Evolutionary conservation across 2,113 vertebrate genomes (phyloP), one percentile per base, ranked within the genome.

Genomic region (Peromyscus californicus): DNA sequence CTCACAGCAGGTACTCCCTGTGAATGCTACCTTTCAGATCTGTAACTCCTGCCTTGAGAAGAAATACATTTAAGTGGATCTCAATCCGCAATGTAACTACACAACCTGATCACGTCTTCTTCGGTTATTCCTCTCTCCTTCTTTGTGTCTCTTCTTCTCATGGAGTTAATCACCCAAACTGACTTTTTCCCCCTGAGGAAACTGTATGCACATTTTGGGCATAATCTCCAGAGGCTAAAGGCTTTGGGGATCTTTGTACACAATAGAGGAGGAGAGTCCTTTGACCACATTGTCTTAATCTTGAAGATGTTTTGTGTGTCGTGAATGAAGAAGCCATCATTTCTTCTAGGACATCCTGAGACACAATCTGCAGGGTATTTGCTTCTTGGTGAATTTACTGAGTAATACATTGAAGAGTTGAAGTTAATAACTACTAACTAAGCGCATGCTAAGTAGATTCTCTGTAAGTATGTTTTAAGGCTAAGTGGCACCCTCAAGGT

Each of bases 261-360:
- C 74, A 96, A 97, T 90, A 90, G 90, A 88, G 84, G 72, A 86
- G 78, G 72, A 95, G 91, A 96, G 96, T 80, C 65, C 96, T 97
- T 97, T 96, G 89, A 93, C 89, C 86, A 78, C 89, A 96, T 95
- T 96, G 95, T 97, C 90, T 96, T 96, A 97, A 96, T 96, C 95
- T 97, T 93, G 94, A 88, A 90, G 69, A 94, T 84, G 89, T 96
- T 97, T 97, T 98, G 92, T 97, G 91, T 94, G 69, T 76, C 59
- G 12, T 91, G 94, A 97, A 97, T 96, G 54, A 63, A 90, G 33
- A 91, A 94, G 86, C 75, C 95, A 93, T 96, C 91, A 67, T 89
- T 94, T 97, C 95, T 97, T 96, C 59, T 85, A 67, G 96, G 86
- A 78, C 95, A 94, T 95, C 87, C 95, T 63, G 61, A 97, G 95